Evolutionary conservation across 2,113 vertebrate species (phyloP).

Genomic region (Ammospiza nelsoni): DNA sequence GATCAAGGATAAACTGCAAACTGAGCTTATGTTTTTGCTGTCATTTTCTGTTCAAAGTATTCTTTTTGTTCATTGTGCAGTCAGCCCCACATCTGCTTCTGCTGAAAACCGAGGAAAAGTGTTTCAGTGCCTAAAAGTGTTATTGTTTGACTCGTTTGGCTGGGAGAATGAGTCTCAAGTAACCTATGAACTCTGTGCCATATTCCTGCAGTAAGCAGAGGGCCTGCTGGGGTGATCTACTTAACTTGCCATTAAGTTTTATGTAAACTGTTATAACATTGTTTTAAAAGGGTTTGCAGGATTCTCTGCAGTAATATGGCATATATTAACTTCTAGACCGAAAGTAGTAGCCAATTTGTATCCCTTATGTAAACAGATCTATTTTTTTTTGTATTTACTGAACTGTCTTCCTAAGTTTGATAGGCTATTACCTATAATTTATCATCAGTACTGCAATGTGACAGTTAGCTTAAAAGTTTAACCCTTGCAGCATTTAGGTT

Average conservation of each 20-base stretch:
- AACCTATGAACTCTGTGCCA: slow-evolving; percentile 50
- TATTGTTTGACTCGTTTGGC: slow-evolving; percentile 51
- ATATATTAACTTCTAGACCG: slow-evolving; percentile 6
- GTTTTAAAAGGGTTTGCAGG: background rate
- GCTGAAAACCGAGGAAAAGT: slow-evolving; percentile 32
- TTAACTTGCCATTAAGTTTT: slow-evolving; percentile 56
- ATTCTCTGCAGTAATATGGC: background rate
- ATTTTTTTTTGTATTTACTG: background rate
- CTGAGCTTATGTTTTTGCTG: background rate
- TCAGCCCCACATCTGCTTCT: slow-evolving; percentile 47
- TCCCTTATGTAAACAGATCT: background rate
- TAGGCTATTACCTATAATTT: background rate
- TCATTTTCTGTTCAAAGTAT: background rate
- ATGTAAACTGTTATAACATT: slow-evolving; percentile 44
- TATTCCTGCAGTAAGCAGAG: slow-evolving; percentile 28
- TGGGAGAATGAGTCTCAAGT: slow-evolving; percentile 37
- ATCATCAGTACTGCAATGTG: background rate
- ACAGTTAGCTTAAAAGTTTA: slow-evolving; percentile 5
- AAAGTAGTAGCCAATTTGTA: slow-evolving; percentile 31
- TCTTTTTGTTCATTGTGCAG: slow-evolving; percentile 14
- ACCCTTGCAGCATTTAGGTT: background rate
- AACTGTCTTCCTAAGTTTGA: background rate
- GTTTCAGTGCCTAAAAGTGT: slow-evolving; percentile 33
- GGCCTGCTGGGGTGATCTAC: slow-evolving; percentile 21
- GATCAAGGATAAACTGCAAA: background rate